These are phyloP conservation scores for Petromus typicus DNA, from an alignment of 2,113 vertebrate genomes.

Conservation along the genomic window DNA sequence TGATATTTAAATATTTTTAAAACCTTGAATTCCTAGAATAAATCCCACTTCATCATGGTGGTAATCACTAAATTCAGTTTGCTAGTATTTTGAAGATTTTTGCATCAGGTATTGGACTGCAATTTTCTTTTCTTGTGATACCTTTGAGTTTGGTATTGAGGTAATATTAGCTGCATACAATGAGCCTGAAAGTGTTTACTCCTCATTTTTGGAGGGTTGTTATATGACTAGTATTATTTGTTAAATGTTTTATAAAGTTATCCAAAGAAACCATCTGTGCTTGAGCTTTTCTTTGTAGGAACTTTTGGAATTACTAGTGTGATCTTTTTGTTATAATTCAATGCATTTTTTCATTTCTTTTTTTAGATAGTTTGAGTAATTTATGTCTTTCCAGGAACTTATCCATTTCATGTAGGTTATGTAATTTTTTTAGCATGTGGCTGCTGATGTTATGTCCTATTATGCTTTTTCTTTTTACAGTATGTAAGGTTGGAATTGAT, in stretches of 20 bases:
- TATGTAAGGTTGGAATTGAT: slow-evolving; percentile 13
- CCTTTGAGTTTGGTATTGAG: neutral
- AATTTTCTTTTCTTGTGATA: neutral
- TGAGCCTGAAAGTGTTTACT: neutral
- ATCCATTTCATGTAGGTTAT: slow-evolving; percentile 38
- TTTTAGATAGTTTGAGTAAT: neutral
- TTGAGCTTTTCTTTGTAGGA: neutral
- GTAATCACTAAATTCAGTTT: slow-evolving; percentile 10
- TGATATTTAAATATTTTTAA: slow-evolving; percentile 1
- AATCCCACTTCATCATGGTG: neutral
- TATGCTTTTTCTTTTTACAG: neutral
- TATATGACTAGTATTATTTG: neutral
- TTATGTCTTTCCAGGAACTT: slow-evolving; percentile 32
- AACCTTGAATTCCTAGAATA: neutral
- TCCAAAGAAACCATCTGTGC: neutral
- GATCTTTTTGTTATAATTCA: neutral
- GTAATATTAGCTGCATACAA: neutral
- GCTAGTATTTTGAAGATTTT: neutral
- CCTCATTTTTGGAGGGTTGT: neutral
- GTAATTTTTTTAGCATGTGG: neutral
- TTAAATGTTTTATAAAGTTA: slow-evolving; percentile 44
- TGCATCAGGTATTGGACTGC: neutral
- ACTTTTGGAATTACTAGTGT: slow-evolving; percentile 25
- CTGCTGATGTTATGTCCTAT: neutral
- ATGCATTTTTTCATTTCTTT: slow-evolving; percentile 40